Evolutionary conservation across 1,140 invertebrate genomes (phyloP).

Genomic region (Conus ventricosus): DNA sequence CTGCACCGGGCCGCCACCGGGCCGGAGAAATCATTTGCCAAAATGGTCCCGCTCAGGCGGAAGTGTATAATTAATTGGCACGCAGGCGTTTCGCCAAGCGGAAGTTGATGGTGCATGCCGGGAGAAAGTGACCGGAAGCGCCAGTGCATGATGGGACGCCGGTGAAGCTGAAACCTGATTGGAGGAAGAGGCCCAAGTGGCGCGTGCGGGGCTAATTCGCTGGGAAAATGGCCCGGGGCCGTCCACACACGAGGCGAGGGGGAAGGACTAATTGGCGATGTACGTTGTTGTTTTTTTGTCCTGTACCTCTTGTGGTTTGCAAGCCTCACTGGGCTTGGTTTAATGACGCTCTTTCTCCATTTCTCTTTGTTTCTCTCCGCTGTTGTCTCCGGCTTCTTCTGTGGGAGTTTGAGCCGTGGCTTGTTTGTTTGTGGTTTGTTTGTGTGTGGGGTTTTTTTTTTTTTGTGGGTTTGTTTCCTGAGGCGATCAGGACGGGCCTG

Average conservation of each 20-base stretch:
- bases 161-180: not conserved
- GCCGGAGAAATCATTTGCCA: slow-evolving; percentile 23
- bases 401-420: too few relatives aligned
- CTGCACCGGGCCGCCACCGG: slow-evolving; percentile 11
- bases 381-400: too few relatives aligned
- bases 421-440: too few relatives aligned
- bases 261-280: slow-evolving; percentile 9
- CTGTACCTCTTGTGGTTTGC: slow-evolving; percentile 22
- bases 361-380: too few relatives aligned
- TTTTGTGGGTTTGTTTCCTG: too few relatives aligned
- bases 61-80: slow-evolving; percentile 33
- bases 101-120: slow-evolving; percentile 31
- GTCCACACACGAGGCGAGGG: not conserved
- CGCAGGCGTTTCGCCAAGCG: slow-evolving; percentile 27
- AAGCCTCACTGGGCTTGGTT: not conserved
- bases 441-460: too few relatives aligned
- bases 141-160: slow-evolving; percentile 5
- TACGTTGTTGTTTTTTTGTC: not conserved
- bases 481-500: too few relatives aligned
- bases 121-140: slow-evolving; percentile 33
- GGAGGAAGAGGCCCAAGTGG: slow-evolving; percentile 1
- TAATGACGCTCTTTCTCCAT: not conserved
- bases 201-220: slow-evolving; percentile 23
- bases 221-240: not conserved
- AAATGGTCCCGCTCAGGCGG: slow-evolving; percentile 30